Percentiles rank a stretch among this genome's conserved stretches.
These are phyloP conservation scores for Parotia lawesii DNA, from an alignment of 2,113 vertebrate genomes.

Conservation along the genomic window DNA sequence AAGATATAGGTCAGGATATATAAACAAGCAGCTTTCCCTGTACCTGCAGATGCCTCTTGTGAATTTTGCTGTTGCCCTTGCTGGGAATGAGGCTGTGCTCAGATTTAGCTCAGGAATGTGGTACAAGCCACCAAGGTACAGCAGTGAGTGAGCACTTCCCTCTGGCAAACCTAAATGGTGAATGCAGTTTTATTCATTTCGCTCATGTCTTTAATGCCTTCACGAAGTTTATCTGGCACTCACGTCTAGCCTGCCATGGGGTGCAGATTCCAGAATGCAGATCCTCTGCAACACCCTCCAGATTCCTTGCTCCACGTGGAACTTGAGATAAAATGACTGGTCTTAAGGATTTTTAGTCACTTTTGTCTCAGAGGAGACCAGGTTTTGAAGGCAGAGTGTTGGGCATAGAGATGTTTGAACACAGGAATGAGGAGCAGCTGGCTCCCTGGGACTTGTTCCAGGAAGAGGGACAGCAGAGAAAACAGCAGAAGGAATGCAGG, in stretches of 20 bases:
- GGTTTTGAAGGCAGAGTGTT: slow-evolving; percentile 14
- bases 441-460: slow-evolving; percentile 25
- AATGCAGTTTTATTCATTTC: neutral
- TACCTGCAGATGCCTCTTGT: neutral
- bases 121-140: neutral
- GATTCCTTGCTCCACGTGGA: neutral
- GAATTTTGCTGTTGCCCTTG: neutral
- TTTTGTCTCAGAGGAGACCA: neutral
- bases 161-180: neutral
- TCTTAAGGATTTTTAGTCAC: neutral
- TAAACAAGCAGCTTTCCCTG: neutral
- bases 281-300: neutral
- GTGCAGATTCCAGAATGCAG: neutral
- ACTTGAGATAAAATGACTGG: neutral
- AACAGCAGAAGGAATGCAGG: slow-evolving; percentile 46
- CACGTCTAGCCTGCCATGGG: neutral
- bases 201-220: neutral
- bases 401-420: slow-evolving; percentile 37
- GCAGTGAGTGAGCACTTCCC: neutral
- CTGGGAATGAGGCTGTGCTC: neutral
- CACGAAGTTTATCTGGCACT: neutral
- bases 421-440: slow-evolving; percentile 17
- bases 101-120: neutral
- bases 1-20: neutral
- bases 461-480: slow-evolving; percentile 33